Evolutionary conservation across 2,797 vertebrate species (phyloP), one percentile per base, ranked within the genome.

Genomic region (Podargus strigoides): DNA sequence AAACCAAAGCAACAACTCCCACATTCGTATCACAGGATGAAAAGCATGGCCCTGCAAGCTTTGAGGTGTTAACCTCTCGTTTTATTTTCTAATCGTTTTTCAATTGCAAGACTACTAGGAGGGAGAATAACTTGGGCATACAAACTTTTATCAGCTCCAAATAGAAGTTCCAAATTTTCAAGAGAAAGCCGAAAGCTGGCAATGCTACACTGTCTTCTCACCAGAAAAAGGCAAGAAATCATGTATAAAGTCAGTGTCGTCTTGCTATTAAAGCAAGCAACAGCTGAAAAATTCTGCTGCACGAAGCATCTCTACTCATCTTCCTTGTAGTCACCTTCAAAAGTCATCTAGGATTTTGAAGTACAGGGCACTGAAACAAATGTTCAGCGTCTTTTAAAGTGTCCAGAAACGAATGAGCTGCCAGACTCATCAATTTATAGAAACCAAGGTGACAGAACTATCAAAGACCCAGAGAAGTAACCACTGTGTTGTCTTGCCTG

Each of bases 381-480:
- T 92, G 93, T 83, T 95, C 89, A 59, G 23, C 85, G 89, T 94
- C 93, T 91, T 92, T 95, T 83, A 91, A 95, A 92, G 36, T 69
- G 81, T 77, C 75, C 80, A 79, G 84, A 87, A 89, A 96, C 66
- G 93, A 94, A 95, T 72, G 82, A 93, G 68, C 79, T 91, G 91
- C 79, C 94, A 97, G 84, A 94, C 81, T 95, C 92, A 96, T 97
- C 94, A 95, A 93, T 95, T 95, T 94, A 89, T 85, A 87, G 91
- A 95, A 95, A 94, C 47, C 63, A 76, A 74, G 82, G 87, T 94
- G 93, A 95, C 92, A 94, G 84, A 95, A 83, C 79, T 85, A 92
- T 95, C 93, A 96, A 94, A 96, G 93, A 92, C 72, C 37, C 36
- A 59, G 82, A 80, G 93, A 95, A 92, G 93, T 92, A 95, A 94